Percentiles rank a stretch among this genome's conserved stretches.
Conservation (phyloP, 53 echinoderm and acorn worm genomes). For the Crossaster papposus region DNA sequence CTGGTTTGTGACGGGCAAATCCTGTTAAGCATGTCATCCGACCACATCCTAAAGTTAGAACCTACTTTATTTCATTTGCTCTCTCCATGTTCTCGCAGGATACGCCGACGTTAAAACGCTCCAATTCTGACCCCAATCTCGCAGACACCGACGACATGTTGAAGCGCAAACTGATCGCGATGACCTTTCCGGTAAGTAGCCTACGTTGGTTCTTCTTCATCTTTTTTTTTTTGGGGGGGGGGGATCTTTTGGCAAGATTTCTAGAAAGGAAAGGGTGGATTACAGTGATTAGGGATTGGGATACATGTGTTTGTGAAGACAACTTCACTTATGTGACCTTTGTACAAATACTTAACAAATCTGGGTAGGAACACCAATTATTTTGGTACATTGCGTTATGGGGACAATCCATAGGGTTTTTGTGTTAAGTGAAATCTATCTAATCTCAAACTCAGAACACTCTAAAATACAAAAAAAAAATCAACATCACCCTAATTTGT, state of each 20-base stretch:
- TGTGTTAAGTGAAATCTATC: no score
- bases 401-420: no score
- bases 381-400: no score
- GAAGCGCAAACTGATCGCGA: constrained; percentile 89
- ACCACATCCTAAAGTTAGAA: neutral
- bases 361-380: no score
- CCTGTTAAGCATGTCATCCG: neutral
- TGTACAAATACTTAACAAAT: no score
- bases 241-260: no score
- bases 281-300: neutral
- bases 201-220: neutral
- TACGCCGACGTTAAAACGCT: constrained; percentile 77
- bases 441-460: no score
- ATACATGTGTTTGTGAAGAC: no score
- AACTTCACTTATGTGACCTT: no score
- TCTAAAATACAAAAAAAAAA: no score
- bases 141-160: constrained; percentile 88
- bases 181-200: constrained; percentile 90
- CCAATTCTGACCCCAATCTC: constrained; percentile 88
- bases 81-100: constrained; percentile 56
- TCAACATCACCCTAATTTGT: no score
- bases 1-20: neutral
- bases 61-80: neutral
- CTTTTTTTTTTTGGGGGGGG: neutral
- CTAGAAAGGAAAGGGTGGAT: no score